These are phyloP conservation scores for Lissonota sp. DNA, from an alignment of 2,888 invertebrate species.

Conservation along the genomic window DNA sequence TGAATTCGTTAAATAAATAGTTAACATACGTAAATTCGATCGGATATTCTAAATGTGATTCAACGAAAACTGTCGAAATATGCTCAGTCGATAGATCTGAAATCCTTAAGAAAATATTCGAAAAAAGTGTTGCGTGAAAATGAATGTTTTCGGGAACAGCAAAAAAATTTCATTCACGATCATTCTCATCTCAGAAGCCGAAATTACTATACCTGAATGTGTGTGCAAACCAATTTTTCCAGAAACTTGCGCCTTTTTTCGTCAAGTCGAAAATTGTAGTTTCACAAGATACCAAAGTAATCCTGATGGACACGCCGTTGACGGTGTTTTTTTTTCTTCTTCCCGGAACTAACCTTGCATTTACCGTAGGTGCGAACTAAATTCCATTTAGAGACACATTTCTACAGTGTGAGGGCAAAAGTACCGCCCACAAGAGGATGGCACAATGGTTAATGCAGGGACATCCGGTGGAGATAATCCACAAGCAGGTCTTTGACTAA, in stretches of 20 bases:
- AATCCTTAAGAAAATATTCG: too few species aligned
- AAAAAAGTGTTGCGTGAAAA: slow-evolving; percentile 24
- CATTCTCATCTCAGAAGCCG: slow-evolving; percentile 12
- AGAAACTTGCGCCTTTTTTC: not conserved
- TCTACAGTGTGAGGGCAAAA: slow-evolving; percentile 68
- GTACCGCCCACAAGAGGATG: slow-evolving; percentile 71
- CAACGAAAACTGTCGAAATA: too few species aligned
- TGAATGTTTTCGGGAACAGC: slow-evolving; percentile 73
- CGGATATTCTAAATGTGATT: too few species aligned
- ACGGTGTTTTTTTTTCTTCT: not conserved
- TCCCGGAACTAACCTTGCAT: slow-evolving; percentile 57
- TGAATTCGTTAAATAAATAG: too few species aligned
- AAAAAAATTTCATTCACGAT: slow-evolving; percentile 65
- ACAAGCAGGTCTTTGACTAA: slow-evolving; percentile 1
- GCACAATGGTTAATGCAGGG: slow-evolving; percentile 75
- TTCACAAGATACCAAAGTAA: not conserved
- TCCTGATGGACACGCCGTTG: slow-evolving; percentile 41
- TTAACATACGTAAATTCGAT: too few species aligned
- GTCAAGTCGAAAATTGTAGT: slow-evolving; percentile 5
- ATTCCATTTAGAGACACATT: slow-evolving; percentile 76
- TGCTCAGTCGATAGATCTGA: not conserved
- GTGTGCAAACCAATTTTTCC: slow-evolving; percentile 9
- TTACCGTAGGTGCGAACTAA: slow-evolving; percentile 70
- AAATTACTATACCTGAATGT: not conserved
- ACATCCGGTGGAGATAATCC: slow-evolving; percentile 72